Base-by-base conservation (phyloP, 2,888 invertebrate species). In the Himalopsyche anomala region DNA sequence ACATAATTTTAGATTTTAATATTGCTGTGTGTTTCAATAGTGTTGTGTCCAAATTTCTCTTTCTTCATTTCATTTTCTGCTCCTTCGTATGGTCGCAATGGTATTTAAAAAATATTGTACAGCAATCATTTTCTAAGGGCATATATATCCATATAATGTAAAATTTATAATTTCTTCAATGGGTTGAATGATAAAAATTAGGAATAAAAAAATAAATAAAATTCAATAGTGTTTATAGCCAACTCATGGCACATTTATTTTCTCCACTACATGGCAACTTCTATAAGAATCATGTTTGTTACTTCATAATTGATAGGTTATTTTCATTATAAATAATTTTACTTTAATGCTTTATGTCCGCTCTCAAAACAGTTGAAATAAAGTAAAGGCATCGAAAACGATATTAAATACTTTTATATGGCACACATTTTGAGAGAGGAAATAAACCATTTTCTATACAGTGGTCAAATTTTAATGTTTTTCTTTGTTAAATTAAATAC, bases 261-360 rank as follows among this genome's bases (percentile, higher is more conserved):
- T 93, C 92, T 93, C 93, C 93, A 93, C 93, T 93, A 93, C 93
- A 93, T 93, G 93, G 93, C 92, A 92, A 92, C 92, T 92, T 93
- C 93, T 93, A 93, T 93, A 93, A 93, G 93, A 93, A 93, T 93
- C 93, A 91, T 93, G 92, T 93, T 93, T 93, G 92, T 93, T 93
- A 93, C 92, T 92, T 87, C 84, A 85, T 88, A 88, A 82, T 84
- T 88, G 86, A 85, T 87, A 88, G 84, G 88, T 88, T 88, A 85
- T 86, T 93, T 93, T 92, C 92, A 92, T 93, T 89, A 92, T 92
- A 92, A 87, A 90, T 91, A 91, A 91, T 91, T 91, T 92, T 92
- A 92, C 92, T 90, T 86, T 82, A 82, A 83, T 82, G 91, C 90
- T 69, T 38, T 69, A 56, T 9, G 79, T 84, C 85, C 83, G 54